Evolutionary conservation across 2,113 vertebrate species (phyloP).

Genomic region (Sylvilagus bachmani): DNA sequence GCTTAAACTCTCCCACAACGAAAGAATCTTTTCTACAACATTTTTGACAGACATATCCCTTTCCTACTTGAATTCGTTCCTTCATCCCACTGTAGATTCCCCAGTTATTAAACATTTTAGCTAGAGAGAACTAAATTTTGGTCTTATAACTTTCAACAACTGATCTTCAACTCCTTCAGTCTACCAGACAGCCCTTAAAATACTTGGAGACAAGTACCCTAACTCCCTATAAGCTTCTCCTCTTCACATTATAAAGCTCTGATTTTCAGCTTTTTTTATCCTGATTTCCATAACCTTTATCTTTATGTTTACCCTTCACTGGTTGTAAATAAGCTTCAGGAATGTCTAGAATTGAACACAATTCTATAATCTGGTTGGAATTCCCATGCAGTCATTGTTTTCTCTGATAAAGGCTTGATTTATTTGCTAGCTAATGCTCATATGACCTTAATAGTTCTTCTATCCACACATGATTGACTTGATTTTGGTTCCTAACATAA

Average conservation of each 20-base stretch:
- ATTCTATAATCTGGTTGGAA: background rate
- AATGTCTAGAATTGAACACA: background rate
- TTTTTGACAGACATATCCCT: background rate
- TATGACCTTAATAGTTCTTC: background rate
- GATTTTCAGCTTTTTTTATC: background rate
- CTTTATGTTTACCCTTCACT: background rate
- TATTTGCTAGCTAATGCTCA: background rate
- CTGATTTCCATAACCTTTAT: background rate
- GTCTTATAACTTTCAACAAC: background rate
- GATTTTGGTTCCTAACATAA: background rate
- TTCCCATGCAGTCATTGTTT: background rate
- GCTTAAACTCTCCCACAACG: background rate
- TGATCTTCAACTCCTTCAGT: background rate
- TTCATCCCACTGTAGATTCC: background rate
- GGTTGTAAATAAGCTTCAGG: background rate
- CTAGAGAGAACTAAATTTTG: background rate
- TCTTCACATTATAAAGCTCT: background rate
- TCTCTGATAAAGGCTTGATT: background rate
- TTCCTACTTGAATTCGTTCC: background rate
- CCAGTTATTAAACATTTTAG: background rate
- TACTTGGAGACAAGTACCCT: background rate
- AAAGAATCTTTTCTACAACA: background rate
- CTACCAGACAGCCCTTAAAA: background rate
- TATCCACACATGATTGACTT: background rate
- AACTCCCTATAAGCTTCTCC: background rate